A percentile compares a stretch with the other conserved stretches of the same genome.
Conservation (phyloP, 2,797 vertebrate species). For the Oceanodroma leucorhoa region DNA sequence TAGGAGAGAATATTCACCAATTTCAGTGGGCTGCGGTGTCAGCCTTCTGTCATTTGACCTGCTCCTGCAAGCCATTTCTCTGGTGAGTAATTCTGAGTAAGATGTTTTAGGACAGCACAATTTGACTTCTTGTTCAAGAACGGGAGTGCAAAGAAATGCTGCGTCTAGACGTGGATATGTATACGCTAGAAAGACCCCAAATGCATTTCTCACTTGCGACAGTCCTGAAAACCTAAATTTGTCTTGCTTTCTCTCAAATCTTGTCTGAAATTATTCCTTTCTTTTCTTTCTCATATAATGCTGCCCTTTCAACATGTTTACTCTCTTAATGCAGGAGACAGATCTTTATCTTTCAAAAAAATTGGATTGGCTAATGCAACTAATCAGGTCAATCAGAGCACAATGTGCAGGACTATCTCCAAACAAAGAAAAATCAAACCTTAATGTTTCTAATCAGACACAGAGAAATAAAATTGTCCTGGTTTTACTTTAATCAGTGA, state of each 20-base stretch:
- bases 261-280: neutral
- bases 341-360: neutral
- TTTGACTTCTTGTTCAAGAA: neutral
- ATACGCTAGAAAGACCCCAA: neutral
- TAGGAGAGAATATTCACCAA: neutral
- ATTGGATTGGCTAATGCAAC: neutral
- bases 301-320: neutral
- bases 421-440: neutral
- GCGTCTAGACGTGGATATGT: neutral
- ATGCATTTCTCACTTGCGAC: neutral
- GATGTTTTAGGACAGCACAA: neutral
- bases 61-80: neutral
- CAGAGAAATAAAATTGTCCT: neutral
- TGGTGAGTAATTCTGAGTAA: neutral
- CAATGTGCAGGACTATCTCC: neutral
- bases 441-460: neutral
- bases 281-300: neutral
- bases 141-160: neutral
- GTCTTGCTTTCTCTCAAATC: neutral
- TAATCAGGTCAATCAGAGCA: neutral
- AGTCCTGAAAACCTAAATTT: neutral
- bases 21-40: neutral
- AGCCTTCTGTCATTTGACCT: slow-evolving; percentile 2
- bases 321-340: neutral
- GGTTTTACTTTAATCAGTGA: neutral